Base-by-base conservation (phyloP, 2,113 vertebrate genomes). In the Sciurus niger region DNA sequence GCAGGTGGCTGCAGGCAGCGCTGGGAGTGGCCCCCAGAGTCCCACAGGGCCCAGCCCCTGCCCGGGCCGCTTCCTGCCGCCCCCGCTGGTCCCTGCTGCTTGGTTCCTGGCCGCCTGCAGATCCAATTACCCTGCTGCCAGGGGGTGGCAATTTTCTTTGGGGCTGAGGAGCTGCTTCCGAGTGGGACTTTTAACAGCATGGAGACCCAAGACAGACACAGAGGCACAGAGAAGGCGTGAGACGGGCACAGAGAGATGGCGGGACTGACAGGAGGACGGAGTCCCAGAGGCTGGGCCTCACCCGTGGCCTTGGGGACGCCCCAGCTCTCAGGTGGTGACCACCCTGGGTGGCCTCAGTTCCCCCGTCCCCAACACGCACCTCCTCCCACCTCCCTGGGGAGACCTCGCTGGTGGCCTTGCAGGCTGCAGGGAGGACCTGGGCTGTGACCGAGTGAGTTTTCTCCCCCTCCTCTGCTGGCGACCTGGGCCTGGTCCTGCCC, bases 71-170 rank as follows among this genome's bases (percentile, higher is more conserved):
- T 55, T 48, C 60, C 17, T 20, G 55, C 46, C 22, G n/a, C 3
- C 53, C 30, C 6, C 48, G n/a, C 8, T 40, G 24, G 14, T 22
- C 18, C 73, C 51, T 22, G 20, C 43, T 40, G 20, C 43, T 40
- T 96, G 93, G 48, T 32, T 90, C 76, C 93, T 0, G 18, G 96
- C 95, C 37, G 14, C 97, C 96, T 2, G 94, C 93, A 8, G 97
- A 94, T 93, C 91, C 97, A 88, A 97, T 97, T 95, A 97, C 82
- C 10, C 87, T 76, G 82, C 94, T 13, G 87, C 92, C 11, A n/a
- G 91, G 89, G 43, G 92, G 93, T 28, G 10, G 92, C 87, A 93
- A 96, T 97, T 97, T 95, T 78, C 97, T 92, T 67, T 0, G 13
- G 80, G 87, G 58, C 77, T 24, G 84, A 92, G 93, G 78, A 28